Evolutionary conservation across 53 echinoderm and acorn worm genomes (phyloP), one percentile per base, ranked within the genome.

Genomic region (Mesocentrotus franciscanus): DNA sequence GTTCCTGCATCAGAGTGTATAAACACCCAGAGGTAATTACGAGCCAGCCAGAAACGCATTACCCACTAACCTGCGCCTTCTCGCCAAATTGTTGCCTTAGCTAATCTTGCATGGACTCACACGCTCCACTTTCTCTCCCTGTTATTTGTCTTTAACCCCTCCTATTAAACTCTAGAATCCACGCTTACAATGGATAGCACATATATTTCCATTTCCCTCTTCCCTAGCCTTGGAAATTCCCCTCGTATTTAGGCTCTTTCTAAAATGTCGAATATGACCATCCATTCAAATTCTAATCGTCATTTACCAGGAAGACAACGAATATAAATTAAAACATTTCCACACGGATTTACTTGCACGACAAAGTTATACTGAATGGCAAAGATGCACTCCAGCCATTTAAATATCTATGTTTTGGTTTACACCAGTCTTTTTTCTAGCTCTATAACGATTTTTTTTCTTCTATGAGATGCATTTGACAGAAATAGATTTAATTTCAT

Each of bases 1-100:
- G 9, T 15, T 18, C 22, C 26, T 49, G 22, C 85, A 20, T 85
- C 55, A 55, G 85, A 26, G 85, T 49, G 55, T 57, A 85, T 85
- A 85, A 85, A 85, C 56, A 56, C 85, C 85, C 85, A 85, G 22
- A 85, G 85, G 85, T 57, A 85, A 85, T 85, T 85, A 85, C 85
- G 85, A 29, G 58, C 90, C 30, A 90, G 60, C 60, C 59, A 59
- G 35, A 60, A 90, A 90, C 60, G 24, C 35, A 90, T 90, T 90
- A 60, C 29, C 90, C 60, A 58, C 27, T 56, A 60, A 33, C 60
- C 27, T 59, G 12, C 56, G 90, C 27, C 60, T 90, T 29, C 81
- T 42, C 60, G 10, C n/a, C 90, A 59, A 59, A 90, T 90, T 90
- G 60, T 90, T 90, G 90, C 60, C 90, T 81, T 81, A 81, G 81